These are phyloP conservation scores for Plagiodera versicolora DNA, from an alignment of 2,888 invertebrate genomes.

Conservation along the genomic window DNA sequence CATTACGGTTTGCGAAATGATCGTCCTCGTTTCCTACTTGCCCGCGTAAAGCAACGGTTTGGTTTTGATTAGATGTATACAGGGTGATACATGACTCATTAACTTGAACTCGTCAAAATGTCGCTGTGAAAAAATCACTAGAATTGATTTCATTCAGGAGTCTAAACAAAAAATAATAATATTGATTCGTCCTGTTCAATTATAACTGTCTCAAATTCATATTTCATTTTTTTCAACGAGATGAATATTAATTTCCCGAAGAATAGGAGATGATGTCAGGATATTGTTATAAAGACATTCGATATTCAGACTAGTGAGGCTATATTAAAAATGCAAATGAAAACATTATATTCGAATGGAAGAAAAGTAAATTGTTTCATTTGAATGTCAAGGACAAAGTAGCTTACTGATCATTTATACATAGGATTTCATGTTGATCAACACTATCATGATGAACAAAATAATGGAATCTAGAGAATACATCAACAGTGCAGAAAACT, in stretches of 20 bases:
- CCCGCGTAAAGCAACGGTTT: not conserved
- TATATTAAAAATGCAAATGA: not conserved
- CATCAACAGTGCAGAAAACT: no score
- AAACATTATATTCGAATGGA: not conserved
- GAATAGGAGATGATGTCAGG: not conserved
- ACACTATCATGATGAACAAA: no score
- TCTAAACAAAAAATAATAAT: no score
- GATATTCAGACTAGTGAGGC: not conserved
- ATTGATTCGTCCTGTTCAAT: no score
- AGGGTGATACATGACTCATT: not conserved
- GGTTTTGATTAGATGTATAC: not conserved
- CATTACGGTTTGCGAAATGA: not conserved
- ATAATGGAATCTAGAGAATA: no score
- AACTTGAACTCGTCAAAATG: no score
- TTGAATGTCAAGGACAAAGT: not conserved
- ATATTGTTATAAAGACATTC: not conserved
- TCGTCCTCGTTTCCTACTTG: not conserved
- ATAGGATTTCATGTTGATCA: not conserved
- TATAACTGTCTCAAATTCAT: no score
- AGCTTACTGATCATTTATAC: not conserved
- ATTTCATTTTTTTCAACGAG: no score
- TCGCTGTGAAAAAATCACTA: no score
- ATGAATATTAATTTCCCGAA: not conserved
- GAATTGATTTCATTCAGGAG: no score
- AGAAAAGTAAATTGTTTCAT: not conserved